Conservation (phyloP, 2,888 invertebrate genomes). For the Tridacna gigas region DNA sequence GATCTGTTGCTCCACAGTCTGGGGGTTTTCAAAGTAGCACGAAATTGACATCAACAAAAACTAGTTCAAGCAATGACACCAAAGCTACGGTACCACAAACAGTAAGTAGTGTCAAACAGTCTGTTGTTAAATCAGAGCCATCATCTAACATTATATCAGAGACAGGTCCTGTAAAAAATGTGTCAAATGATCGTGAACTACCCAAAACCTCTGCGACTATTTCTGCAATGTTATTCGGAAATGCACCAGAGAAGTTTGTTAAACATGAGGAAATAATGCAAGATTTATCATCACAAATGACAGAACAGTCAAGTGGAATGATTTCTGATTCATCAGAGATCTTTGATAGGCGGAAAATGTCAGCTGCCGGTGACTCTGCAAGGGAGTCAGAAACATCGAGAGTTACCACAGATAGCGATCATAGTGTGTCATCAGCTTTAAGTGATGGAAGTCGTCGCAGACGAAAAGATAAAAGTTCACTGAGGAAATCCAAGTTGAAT, state of each 20-base stretch:
- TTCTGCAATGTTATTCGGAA: conserved; percentile 43
- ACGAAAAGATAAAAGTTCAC: conserved; percentile 61
- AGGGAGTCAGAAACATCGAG: conserved; percentile 39
- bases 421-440: conserved; percentile 52
- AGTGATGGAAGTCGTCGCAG: conserved; percentile 56
- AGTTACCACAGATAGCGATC: conserved; percentile 55
- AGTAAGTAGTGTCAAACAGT: not conserved
- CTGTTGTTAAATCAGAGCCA: conserved; percentile 1
- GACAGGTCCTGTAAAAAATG: not conserved
- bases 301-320: conserved; percentile 41
- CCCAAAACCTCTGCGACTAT: conserved; percentile 38
- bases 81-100: not conserved
- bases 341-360: conserved; percentile 26
- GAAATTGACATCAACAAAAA: not conserved
- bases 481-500: conserved; percentile 62
- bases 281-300: not conserved
- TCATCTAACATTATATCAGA: not conserved
- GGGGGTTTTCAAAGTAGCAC: not conserved
- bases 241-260: conserved; percentile 3
- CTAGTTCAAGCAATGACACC: not conserved
- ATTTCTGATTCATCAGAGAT: conserved; percentile 51
- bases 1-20: not conserved
- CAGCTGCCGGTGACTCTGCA: not conserved
- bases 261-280: conserved; percentile 2
- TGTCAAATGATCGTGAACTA: not conserved